These are phyloP conservation scores for Xiphophorus maculatus DNA, from an alignment of 2,113 vertebrate species.

Conservation along the genomic window DNA sequence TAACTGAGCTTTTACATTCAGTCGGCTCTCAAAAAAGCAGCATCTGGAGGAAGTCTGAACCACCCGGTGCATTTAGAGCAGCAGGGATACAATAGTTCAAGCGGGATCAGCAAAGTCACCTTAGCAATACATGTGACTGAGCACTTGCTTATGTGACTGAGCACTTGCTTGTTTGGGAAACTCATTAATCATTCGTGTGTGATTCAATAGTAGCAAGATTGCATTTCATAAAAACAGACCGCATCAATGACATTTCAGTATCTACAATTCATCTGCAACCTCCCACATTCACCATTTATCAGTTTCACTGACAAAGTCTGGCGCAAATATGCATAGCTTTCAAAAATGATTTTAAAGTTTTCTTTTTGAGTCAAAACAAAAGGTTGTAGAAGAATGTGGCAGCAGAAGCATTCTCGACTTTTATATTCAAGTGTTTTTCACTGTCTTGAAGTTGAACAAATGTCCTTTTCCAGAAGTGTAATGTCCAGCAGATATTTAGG, in stretches of 20 bases:
- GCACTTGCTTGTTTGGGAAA: constrained; percentile 8
- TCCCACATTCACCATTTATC: constrained; percentile 10
- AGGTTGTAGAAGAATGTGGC: constrained; percentile 7
- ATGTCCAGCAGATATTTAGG: constrained; percentile 5
- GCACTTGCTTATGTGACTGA: not conserved
- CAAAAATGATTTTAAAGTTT: constrained; percentile 25
- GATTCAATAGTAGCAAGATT: constrained; percentile 6
- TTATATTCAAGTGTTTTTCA: constrained; percentile 40
- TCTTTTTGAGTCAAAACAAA: constrained; percentile 29
- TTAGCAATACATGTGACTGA: not conserved
- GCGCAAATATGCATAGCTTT: constrained; percentile 17
- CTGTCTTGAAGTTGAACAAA: constrained; percentile 29
- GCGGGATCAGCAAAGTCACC: not conserved
- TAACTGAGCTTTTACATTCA: not conserved
- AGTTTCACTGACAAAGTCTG: constrained; percentile 17
- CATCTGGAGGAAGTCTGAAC: not conserved
- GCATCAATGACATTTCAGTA: constrained; percentile 14
- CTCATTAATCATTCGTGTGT: constrained; percentile 8
- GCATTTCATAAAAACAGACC: constrained; percentile 2
- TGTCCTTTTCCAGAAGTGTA: constrained; percentile 1
- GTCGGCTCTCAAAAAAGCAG: not conserved
- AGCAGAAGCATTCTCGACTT: constrained; percentile 29
- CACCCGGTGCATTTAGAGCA: not conserved
- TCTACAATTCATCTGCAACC: constrained; percentile 4
- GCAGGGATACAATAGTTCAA: not conserved